phyloP scores from a whole-genome alignment of 2,888 invertebrate species.

The Sceliomorpha sp. region DNA sequence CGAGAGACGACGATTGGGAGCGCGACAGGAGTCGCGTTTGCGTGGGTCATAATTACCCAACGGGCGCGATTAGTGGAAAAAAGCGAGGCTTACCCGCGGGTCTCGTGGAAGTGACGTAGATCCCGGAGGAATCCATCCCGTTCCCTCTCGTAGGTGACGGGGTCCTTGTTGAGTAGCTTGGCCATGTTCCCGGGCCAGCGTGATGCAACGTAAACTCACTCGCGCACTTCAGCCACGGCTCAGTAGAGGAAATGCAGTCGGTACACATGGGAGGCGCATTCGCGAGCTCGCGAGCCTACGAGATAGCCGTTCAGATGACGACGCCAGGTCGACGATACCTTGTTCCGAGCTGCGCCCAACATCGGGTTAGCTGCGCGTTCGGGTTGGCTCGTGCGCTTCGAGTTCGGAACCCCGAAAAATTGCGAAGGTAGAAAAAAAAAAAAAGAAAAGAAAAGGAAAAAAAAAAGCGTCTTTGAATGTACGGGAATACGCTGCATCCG shows the following conservation, averaged over 20 bases:
- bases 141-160: slow-evolving; percentile 88
- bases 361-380: slow-evolving; percentile 20
- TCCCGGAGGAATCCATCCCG: slow-evolving; percentile 91
- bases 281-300: slow-evolving; percentile 12
- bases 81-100: slow-evolving; percentile 86
- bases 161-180: slow-evolving; percentile 85
- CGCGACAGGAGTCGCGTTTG: no score
- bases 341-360: slow-evolving; percentile 46
- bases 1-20: not conserved
- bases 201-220: slow-evolving; percentile 10
- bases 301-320: slow-evolving; percentile 19
- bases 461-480: slow-evolving; percentile 33
- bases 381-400: slow-evolving; percentile 12
- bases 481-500: slow-evolving; percentile 20
- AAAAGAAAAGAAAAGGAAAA: slow-evolving; percentile 24
- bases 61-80: not conserved
- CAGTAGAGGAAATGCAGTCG: no score
- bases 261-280: slow-evolving; percentile 44
- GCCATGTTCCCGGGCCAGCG: slow-evolving; percentile 81
- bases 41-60: no score
- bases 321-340: slow-evolving; percentile 54
- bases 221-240: slow-evolving; percentile 33
- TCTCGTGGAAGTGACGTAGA: slow-evolving; percentile 94
- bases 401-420: slow-evolving; percentile 5
- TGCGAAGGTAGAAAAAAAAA: no score